phyloP scores from a whole-genome alignment of 2,888 invertebrate species.

The Leucania comma region DNA sequence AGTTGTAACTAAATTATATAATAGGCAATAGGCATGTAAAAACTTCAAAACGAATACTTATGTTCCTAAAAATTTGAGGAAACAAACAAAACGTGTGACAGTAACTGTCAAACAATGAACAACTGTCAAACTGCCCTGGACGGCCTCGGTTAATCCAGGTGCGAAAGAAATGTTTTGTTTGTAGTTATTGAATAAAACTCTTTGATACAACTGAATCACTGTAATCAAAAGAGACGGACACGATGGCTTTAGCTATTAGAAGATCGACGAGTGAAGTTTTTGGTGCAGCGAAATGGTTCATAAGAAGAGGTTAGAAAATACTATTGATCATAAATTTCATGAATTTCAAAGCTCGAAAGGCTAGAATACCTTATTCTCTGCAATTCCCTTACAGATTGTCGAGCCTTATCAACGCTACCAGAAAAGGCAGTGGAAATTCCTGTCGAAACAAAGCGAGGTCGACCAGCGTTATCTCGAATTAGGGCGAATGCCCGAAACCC shows the following conservation, averaged over 20 bases:
- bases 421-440: constrained; percentile 71
- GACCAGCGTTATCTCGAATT: constrained; percentile 61
- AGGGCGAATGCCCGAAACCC: constrained; percentile 72
- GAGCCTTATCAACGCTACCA: constrained; percentile 78
- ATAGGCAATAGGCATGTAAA: not conserved
- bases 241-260: constrained; percentile 80
- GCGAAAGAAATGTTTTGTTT: constrained; percentile 32
- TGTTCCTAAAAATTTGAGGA: not conserved
- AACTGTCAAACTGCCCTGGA: not conserved
- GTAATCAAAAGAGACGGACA: constrained; percentile 1
- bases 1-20: not conserved
- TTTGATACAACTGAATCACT: not conserved
- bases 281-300: constrained; percentile 79
- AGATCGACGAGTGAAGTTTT: constrained; percentile 74
- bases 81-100: not conserved
- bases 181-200: constrained; percentile 17
- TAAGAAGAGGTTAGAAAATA: constrained; percentile 82
- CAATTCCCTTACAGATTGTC: constrained; percentile 74
- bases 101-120: not conserved
- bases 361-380: not conserved
- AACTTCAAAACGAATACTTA: not conserved
- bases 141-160: too few species aligned
- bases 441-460: constrained; percentile 17
- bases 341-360: not conserved
- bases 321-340: not conserved